Evolutionary conservation across 2,797 vertebrate genomes (phyloP).

Genomic region (Loriculus beryllinus): DNA sequence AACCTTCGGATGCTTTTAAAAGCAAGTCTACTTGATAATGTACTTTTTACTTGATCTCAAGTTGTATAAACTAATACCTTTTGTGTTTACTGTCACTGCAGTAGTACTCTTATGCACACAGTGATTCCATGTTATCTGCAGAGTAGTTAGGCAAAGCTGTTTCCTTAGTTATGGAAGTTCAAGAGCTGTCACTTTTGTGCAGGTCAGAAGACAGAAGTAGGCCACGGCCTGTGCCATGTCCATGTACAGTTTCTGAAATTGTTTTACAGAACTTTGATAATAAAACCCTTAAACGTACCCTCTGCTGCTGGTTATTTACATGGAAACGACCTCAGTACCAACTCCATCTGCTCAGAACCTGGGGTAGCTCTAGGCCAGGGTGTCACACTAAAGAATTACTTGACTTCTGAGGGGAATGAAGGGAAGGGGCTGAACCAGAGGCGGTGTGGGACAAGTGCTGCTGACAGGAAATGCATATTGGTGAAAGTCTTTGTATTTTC

Average conservation of each 20-base stretch:
- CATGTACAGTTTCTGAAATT: constrained; percentile 88
- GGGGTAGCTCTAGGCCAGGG: background rate
- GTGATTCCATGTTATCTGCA: constrained; percentile 75
- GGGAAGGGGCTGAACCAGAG: background rate
- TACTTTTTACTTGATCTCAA: constrained; percentile 77
- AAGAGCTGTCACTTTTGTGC: constrained; percentile 77
- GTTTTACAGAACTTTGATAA: constrained; percentile 93
- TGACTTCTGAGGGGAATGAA: background rate
- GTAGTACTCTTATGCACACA: constrained; percentile 71
- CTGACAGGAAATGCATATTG: background rate
- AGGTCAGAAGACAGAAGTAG: constrained; percentile 76
- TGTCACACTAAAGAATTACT: background rate
- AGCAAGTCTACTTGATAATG: constrained; percentile 75
- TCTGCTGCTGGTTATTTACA: constrained; percentile 55
- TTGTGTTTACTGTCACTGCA: constrained; percentile 76
- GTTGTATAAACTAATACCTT: constrained; percentile 73
- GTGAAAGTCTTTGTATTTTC: constrained; percentile 2
- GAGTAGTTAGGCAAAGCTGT: constrained; percentile 72
- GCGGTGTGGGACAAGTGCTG: background rate
- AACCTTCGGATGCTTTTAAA: constrained; percentile 72
- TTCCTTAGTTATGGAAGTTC: constrained; percentile 71
- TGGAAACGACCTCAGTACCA: background rate
- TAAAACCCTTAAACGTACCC: constrained; percentile 85
- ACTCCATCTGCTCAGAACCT: background rate
- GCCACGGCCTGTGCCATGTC: constrained; percentile 82